A percentile compares a stretch with the other conserved stretches of the same genome.
phyloP scores from a whole-genome alignment of 1,140 invertebrate genomes.

The Euura saliciscinereae region DNA sequence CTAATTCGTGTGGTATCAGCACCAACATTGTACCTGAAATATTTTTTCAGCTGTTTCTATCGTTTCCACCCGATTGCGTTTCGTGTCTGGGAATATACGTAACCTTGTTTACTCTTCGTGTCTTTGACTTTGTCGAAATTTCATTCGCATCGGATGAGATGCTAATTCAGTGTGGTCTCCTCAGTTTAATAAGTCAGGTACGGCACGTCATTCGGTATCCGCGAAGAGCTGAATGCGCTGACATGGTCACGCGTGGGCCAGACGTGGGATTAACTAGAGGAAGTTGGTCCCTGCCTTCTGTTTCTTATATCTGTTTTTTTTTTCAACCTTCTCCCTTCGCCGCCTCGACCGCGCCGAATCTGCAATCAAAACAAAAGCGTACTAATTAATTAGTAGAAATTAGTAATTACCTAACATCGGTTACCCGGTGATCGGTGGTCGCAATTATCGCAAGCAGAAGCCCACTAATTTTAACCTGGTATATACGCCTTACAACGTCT shows the following conservation, averaged over 20 bases:
- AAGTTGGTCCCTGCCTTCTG: neutral
- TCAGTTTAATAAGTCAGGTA: neutral
- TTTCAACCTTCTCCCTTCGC: neutral
- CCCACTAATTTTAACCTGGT: neutral
- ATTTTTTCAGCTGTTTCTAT: too few species aligned
- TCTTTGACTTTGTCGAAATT: too few species aligned
- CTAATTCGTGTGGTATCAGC: neutral
- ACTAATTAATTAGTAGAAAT: constrained; percentile 50
- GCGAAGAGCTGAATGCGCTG: neutral
- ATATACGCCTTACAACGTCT: neutral
- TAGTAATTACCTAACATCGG: constrained; percentile 40
- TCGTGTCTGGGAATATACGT: too few species aligned
- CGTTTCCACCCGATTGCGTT: too few species aligned
- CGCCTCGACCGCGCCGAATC: neutral
- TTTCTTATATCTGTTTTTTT: neutral
- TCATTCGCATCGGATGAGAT: too few species aligned
- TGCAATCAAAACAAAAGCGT: constrained; percentile 27
- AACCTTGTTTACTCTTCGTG: too few species aligned
- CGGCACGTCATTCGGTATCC: neutral
- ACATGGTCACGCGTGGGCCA: constrained; percentile 6
- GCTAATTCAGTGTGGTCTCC: neutral
- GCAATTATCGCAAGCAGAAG: constrained; percentile 36
- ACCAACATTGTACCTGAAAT: too few species aligned
- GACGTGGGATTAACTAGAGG: constrained; percentile 1
- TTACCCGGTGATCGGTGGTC: constrained; percentile 28